Conservation (phyloP, 2,797 vertebrate genomes). For the Leptatherina wallacei region DNA sequence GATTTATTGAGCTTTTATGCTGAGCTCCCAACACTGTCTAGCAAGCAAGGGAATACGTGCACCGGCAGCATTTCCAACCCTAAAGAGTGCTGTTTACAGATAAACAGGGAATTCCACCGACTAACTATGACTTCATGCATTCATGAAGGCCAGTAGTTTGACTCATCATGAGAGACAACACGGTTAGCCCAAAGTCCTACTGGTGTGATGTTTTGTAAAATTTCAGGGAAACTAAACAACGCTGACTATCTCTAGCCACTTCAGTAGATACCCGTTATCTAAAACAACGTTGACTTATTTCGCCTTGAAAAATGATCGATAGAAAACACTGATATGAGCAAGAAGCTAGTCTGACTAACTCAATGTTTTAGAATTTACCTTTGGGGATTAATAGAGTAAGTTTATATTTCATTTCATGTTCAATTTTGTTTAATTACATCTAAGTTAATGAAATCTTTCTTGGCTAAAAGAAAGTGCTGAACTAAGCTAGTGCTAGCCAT, state of each 20-base stretch:
- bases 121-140: constrained; percentile 42
- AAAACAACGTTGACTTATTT: background rate
- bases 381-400: too few relatives aligned
- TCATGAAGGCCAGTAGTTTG: constrained; percentile 13
- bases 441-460: background rate
- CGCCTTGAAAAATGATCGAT: background rate
- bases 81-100: constrained; percentile 32
- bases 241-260: background rate
- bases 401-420: too few relatives aligned
- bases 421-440: background rate
- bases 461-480: background rate
- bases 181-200: constrained; percentile 27
- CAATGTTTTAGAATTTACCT: too few relatives aligned
- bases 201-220: constrained; percentile 26
- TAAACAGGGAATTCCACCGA: constrained; percentile 8
- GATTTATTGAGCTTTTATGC: constrained; percentile 68
- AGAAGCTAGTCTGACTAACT: background rate
- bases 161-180: constrained; percentile 27
- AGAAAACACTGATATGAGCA: background rate
- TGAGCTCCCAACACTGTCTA: constrained; percentile 45
- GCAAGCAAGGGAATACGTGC: constrained; percentile 23
- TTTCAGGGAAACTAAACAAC: background rate
- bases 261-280: background rate
- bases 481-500: background rate
- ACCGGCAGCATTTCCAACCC: constrained; percentile 37